These are phyloP conservation scores for Solea solea DNA, from an alignment of 2,113 vertebrate species.

Conservation along the genomic window DNA sequence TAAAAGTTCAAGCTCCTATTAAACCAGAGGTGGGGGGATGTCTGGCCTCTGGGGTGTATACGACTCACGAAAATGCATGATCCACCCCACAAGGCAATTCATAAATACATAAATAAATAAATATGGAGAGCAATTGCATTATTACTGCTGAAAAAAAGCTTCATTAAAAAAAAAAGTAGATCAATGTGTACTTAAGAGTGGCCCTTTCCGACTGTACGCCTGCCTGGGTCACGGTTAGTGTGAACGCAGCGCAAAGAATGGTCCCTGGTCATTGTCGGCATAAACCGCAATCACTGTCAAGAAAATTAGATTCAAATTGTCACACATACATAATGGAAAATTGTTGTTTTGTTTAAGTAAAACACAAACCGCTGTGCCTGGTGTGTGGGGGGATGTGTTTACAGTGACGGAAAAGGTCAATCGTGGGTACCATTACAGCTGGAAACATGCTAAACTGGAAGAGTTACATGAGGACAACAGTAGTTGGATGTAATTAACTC, in stretches of 20 bases:
- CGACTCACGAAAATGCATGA: not conserved
- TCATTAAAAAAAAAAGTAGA: not conserved
- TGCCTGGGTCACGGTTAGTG: not conserved
- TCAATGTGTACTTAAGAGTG: not conserved
- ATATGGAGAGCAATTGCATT: not conserved
- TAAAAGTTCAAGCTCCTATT: slow-evolving; percentile 79
- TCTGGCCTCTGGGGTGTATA: not conserved
- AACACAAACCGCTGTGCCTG: not conserved
- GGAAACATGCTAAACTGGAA: not conserved
- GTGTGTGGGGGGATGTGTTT: not conserved
- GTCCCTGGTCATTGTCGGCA: not conserved
- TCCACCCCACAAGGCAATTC: not conserved
- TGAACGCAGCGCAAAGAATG: not conserved
- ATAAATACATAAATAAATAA: not conserved
- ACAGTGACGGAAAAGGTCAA: not conserved
- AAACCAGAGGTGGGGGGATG: slow-evolving; percentile 20
- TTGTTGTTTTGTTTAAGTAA: not conserved
- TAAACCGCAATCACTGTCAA: not conserved
- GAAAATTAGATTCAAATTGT: not conserved
- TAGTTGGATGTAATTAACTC: not conserved
- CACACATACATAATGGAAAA: too few relatives aligned
- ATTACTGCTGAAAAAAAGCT: not conserved
- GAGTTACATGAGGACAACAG: not conserved
- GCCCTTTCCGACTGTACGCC: not conserved
- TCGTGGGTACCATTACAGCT: not conserved